Evolutionary conservation across 64 coral and sea anemone species (phyloP).

Genomic region (Dendrophyllia cribrosa): DNA sequence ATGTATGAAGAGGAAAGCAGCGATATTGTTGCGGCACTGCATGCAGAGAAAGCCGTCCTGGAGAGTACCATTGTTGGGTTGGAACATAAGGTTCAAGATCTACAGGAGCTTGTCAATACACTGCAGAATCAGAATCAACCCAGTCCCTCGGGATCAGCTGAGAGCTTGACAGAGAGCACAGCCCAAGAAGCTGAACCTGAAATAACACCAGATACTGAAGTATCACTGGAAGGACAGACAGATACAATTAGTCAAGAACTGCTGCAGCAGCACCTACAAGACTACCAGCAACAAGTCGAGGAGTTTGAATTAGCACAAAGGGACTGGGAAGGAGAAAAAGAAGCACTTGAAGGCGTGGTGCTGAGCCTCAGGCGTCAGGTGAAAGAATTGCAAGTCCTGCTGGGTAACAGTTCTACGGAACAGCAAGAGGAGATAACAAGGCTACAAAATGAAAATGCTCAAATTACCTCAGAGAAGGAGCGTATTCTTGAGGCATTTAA

Average conservation of each 20-base stretch:
- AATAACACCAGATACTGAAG: not conserved
- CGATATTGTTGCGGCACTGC: conserved; percentile 72
- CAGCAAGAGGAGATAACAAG: conserved; percentile 14
- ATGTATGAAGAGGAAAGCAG: conserved; percentile 71
- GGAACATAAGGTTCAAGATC: conserved; percentile 90
- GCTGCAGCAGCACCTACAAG: conserved; percentile 64
- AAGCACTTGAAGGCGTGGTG: conserved; percentile 79
- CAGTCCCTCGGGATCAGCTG: conserved; percentile 17
- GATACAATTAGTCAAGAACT: not conserved
- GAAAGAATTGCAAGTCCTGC: conserved; percentile 51
- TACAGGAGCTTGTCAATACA: conserved; percentile 52
- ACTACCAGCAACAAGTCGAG: conserved; percentile 74
- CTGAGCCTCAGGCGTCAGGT: conserved; percentile 68
- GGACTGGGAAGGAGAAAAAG: conserved; percentile 90
- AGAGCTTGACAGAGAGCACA: conserved; percentile 24
- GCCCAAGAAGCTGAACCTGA: not conserved
- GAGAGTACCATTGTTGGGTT: conserved; percentile 95
- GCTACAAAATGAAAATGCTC: conserved; percentile 5
- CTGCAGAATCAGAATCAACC: conserved; percentile 18
- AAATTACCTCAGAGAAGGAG: conserved; percentile 15
- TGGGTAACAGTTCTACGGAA: not conserved
- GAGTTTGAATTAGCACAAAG: conserved; percentile 70
- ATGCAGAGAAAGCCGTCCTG: conserved; percentile 94
- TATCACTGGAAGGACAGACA: not conserved
- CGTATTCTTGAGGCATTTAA: conserved; percentile 36